Conservation (phyloP, 2,888 invertebrate species). For the Polyommatus icarus region DNA sequence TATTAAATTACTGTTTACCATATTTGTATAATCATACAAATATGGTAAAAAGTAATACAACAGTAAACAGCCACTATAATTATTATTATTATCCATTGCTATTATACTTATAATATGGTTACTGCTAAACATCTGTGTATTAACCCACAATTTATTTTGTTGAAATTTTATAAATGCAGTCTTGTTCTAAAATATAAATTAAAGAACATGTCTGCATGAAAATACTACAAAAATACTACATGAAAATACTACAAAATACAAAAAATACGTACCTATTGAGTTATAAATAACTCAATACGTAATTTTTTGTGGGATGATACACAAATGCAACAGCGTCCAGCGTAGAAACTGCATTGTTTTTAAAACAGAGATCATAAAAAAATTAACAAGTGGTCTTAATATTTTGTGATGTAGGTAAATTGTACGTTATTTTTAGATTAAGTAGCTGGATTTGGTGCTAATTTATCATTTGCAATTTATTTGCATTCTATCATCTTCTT, state of each 20-base stretch:
- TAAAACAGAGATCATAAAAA: background rate
- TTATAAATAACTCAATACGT: too few species aligned
- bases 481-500: slow-evolving; percentile 31
- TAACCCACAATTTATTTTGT: too few species aligned
- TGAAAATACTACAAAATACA: too few species aligned
- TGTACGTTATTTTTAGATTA: slow-evolving; percentile 23
- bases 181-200: too few species aligned
- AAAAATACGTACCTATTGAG: too few species aligned
- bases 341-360: background rate
- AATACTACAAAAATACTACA: too few species aligned
- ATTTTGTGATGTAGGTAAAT: slow-evolving; percentile 22
- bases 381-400: background rate
- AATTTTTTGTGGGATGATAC: too few species aligned
- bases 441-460: slow-evolving; percentile 50
- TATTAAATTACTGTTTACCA: background rate
- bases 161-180: too few species aligned
- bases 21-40: background rate
- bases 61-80: background rate
- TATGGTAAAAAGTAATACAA: background rate
- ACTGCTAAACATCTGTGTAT: too few species aligned
- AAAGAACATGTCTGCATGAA: too few species aligned
- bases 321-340: background rate
- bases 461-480: slow-evolving; percentile 38
- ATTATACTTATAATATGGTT: too few species aligned
- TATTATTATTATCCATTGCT: too few species aligned